phyloP scores from a whole-genome alignment of 1,140 invertebrate species.

The Apis laboriosa region DNA sequence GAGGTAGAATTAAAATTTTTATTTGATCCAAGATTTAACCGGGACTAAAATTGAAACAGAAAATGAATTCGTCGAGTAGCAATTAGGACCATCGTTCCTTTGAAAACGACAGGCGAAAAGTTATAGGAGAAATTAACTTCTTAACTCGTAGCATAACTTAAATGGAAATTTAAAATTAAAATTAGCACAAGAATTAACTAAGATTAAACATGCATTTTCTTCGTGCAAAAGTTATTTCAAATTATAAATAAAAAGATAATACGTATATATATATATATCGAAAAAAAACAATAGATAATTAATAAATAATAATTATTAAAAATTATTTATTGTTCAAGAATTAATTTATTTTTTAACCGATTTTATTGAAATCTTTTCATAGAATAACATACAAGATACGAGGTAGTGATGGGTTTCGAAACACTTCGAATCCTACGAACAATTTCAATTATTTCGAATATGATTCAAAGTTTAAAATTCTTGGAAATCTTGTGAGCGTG shows the following conservation, averaged over 20 bases:
- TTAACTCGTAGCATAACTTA: background rate
- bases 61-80: background rate
- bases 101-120: background rate
- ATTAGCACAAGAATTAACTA: background rate
- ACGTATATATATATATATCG: too few relatives aligned
- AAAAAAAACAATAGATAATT: too few relatives aligned
- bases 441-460: too few relatives aligned
- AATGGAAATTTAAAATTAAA: background rate
- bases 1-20: background rate
- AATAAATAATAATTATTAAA: too few relatives aligned
- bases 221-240: background rate
- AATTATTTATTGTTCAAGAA: too few relatives aligned
- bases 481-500: too few relatives aligned
- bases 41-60: background rate
- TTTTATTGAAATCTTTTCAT: too few relatives aligned
- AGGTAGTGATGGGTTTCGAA: too few relatives aligned
- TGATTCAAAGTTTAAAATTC: too few relatives aligned
- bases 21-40: background rate
- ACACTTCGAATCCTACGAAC: too few relatives aligned
- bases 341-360: too few relatives aligned
- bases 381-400: too few relatives aligned
- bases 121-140: background rate
- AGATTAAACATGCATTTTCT: background rate
- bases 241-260: background rate
- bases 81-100: background rate